Evolutionary conservation across 2,797 vertebrate species (phyloP).

Genomic region (Choloepus didactylus): DNA sequence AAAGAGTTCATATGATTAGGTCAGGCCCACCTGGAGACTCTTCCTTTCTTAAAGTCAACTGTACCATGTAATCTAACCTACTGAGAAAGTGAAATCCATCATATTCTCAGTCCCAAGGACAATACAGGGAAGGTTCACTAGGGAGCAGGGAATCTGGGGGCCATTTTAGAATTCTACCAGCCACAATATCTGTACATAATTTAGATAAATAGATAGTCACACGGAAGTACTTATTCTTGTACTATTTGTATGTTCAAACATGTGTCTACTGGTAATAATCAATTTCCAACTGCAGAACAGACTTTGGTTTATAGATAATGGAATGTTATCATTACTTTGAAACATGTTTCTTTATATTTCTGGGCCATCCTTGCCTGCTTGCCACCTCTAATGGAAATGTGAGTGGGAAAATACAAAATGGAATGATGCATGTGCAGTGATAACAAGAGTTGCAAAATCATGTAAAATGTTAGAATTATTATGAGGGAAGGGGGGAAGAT

Average conservation of each 20-base stretch:
- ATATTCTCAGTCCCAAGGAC: neutral
- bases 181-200: neutral
- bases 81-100: neutral
- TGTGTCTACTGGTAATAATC: neutral
- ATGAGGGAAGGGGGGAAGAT: neutral
- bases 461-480: neutral
- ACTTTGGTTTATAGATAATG: neutral
- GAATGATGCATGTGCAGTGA: neutral
- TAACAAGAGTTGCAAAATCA: neutral
- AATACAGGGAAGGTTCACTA: too few species aligned
- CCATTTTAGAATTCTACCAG: neutral
- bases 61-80: neutral
- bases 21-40: neutral
- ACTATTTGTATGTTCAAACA: neutral
- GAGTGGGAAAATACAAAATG: neutral
- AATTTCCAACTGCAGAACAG: neutral
- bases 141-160: neutral
- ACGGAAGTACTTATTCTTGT: neutral
- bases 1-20: neutral
- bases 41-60: neutral
- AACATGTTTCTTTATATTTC: neutral
- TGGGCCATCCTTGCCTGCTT: neutral
- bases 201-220: neutral
- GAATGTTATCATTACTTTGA: neutral
- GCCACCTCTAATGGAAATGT: neutral